These are phyloP conservation scores for Diprion similis DNA, from an alignment of 1,140 invertebrate genomes.

Conservation along the genomic window DNA sequence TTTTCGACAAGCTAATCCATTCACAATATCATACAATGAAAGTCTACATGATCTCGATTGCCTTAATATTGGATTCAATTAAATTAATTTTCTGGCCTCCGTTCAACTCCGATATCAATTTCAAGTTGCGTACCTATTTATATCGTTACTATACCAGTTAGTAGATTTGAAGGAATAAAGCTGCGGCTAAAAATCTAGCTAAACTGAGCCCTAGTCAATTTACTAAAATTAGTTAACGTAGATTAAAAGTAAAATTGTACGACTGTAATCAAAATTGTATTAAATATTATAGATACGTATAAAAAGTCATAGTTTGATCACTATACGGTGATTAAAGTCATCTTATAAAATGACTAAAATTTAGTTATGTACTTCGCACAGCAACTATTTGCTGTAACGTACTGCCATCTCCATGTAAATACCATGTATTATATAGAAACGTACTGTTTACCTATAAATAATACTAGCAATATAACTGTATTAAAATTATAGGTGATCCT, in stretches of 20 bases:
- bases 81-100: neutral
- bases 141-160: neutral
- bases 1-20: no score
- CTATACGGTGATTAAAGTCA: no score
- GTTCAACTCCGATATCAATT: neutral
- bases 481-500: neutral
- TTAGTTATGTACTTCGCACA: neutral
- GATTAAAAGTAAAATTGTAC: neutral
- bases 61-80: no score
- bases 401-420: constrained; percentile 7
- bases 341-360: neutral
- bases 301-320: no score
- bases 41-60: no score
- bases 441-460: neutral
- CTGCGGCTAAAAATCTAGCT: neutral
- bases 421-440: neutral
- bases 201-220: neutral
- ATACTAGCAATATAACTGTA: neutral
- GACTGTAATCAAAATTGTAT: neutral
- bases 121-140: no score
- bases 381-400: neutral
- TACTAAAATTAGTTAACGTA: neutral
- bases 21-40: no score
- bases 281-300: neutral
- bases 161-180: neutral